Evolutionary conservation across 2,888 invertebrate species (phyloP).

Genomic region (Hypomecis atomaria): DNA sequence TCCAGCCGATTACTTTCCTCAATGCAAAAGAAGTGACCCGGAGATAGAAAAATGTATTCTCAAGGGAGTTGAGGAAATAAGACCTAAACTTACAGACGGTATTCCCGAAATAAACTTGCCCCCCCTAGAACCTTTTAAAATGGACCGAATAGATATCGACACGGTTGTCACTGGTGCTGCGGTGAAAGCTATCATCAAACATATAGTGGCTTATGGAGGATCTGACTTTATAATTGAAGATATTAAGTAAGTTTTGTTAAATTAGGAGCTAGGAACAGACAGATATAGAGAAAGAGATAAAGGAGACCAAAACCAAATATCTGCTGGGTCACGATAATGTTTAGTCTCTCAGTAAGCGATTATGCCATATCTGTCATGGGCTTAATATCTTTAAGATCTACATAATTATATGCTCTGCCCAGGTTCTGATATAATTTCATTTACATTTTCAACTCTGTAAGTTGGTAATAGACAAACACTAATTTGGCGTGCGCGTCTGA

Average conservation of each 20-base stretch:
- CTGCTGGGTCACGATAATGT: too few relatives aligned
- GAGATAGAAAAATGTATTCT: slow-evolving; percentile 47
- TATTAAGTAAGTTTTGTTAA: slow-evolving; percentile 17
- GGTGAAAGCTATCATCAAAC: neutral
- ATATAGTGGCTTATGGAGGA: slow-evolving; percentile 14
- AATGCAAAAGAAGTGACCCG: slow-evolving; percentile 47
- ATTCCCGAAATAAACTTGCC: slow-evolving; percentile 50
- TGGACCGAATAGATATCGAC: neutral
- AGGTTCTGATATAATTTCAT: too few relatives aligned
- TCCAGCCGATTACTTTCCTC: slow-evolving; percentile 37
- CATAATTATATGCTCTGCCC: too few relatives aligned
- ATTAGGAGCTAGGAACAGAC: neutral
- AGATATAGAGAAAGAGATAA: too few relatives aligned
- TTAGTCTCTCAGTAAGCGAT: too few relatives aligned
- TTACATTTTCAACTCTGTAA: too few relatives aligned
- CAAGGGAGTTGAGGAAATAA: slow-evolving; percentile 18
- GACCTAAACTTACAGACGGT: slow-evolving; percentile 41
- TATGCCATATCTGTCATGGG: too few relatives aligned
- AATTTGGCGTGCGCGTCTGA: too few relatives aligned
- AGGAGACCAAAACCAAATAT: too few relatives aligned
- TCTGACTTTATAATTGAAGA: slow-evolving; percentile 13
- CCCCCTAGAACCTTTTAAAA: slow-evolving; percentile 27
- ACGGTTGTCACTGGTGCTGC: slow-evolving; percentile 1
- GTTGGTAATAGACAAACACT: too few relatives aligned
- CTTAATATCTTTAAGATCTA: too few relatives aligned